Evolutionary conservation across 1,140 invertebrate genomes (phyloP).

Genomic region (Oreohelix idahoensis): DNA sequence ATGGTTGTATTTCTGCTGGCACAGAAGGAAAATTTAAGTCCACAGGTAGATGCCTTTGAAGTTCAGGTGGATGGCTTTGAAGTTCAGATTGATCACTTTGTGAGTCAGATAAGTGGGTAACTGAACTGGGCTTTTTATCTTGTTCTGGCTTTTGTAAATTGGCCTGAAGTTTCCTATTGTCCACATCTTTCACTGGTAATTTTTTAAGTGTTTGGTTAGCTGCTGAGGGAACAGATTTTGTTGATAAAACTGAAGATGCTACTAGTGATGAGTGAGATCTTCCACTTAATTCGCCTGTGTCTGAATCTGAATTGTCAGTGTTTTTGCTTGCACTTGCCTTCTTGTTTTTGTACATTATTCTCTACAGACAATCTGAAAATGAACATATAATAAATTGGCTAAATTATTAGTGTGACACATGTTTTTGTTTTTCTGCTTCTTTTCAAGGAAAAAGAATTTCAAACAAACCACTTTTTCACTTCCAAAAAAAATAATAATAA

Average conservation of each 20-base stretch:
- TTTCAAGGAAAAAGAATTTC: too few relatives aligned
- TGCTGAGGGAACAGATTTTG: not conserved
- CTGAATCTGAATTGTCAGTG: not conserved
- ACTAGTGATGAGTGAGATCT: not conserved
- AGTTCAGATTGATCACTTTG: not conserved
- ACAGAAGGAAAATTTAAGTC: not conserved
- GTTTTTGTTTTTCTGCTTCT: too few relatives aligned
- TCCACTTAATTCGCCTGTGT: not conserved
- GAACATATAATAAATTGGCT: not conserved
- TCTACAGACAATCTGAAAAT: not conserved
- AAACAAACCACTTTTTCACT: too few relatives aligned
- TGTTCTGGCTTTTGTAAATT: not conserved
- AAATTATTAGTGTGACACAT: too few relatives aligned
- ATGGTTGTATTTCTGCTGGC: not conserved
- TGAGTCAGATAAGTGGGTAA: not conserved
- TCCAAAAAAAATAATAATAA: too few relatives aligned
- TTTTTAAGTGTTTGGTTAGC: not conserved
- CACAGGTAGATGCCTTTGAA: not conserved
- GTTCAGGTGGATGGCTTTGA: not conserved
- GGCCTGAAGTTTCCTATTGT: not conserved
- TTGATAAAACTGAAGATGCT: not conserved
- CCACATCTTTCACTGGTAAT: not conserved
- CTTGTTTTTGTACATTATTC: not conserved
- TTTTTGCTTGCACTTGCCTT: not conserved
- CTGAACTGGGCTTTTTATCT: not conserved